These are phyloP conservation scores for Dendrolimus punctatus DNA, from an alignment of 1,140 invertebrate species.

Conservation along the genomic window DNA sequence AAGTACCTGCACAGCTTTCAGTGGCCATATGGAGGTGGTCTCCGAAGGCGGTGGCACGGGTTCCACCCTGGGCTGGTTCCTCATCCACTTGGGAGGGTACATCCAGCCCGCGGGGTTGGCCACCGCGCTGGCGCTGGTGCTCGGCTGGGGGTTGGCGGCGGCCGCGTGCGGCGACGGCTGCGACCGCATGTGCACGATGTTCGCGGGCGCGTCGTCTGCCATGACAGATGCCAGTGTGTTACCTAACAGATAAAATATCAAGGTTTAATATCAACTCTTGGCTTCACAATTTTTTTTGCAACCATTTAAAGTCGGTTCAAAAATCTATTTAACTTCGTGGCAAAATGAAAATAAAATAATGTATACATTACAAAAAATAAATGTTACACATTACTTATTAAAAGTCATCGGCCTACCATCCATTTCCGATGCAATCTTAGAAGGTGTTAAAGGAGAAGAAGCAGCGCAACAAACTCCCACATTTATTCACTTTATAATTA, in stretches of 20 bases:
- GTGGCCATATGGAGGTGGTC: constrained; percentile 57
- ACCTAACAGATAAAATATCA: constrained; percentile 20
- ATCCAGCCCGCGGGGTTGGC: constrained; percentile 13
- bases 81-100: constrained; percentile 23
- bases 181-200: constrained; percentile 48
- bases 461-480: too few species aligned
- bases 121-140: constrained; percentile 3
- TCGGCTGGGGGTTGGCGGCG: constrained; percentile 12
- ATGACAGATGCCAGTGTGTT: constrained; percentile 20
- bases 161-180: constrained; percentile 10
- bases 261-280: not conserved
- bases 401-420: too few species aligned
- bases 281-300: too few species aligned
- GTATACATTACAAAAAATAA: too few species aligned
- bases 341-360: too few species aligned
- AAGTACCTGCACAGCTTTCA: constrained; percentile 36
- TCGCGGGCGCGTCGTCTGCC: constrained; percentile 35
- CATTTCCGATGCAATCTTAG: too few species aligned
- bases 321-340: too few species aligned
- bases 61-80: constrained; percentile 13
- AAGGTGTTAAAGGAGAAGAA: too few species aligned
- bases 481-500: too few species aligned
- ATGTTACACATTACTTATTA: too few species aligned
- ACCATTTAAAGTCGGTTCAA: too few species aligned
- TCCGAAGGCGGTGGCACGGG: constrained; percentile 18